These are phyloP conservation scores for Lasaia peninsularis DNA, from an alignment of 1,140 invertebrate species.

Conservation along the genomic window DNA sequence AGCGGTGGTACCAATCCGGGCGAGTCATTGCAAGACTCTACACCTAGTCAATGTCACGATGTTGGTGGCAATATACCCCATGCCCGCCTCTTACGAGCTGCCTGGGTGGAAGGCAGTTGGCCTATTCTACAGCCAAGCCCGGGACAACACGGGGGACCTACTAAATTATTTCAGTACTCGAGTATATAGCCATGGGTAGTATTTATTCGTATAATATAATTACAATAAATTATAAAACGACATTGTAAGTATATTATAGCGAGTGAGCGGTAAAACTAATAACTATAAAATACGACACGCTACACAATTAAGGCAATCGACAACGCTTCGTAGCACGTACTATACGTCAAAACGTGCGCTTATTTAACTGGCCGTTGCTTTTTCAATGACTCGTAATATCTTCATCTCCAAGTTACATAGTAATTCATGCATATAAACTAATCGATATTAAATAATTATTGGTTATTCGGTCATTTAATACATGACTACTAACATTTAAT, in stretches of 20 bases:
- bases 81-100: no score
- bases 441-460: not conserved
- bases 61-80: no score
- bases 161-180: no score
- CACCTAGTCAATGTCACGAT: no score
- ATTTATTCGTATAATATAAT: not conserved
- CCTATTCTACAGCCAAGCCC: no score
- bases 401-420: conserved; percentile 1
- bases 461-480: no score
- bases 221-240: not conserved
- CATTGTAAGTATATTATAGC: not conserved
- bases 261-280: conserved; percentile 8
- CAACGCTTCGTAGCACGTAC: conserved; percentile 3
- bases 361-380: not conserved
- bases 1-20: no score
- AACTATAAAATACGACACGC: conserved; percentile 12
- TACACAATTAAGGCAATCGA: not conserved
- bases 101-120: no score
- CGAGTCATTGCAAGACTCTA: no score
- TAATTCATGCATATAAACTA: not conserved
- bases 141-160: no score
- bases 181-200: no score
- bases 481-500: no score
- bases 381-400: conserved; percentile 2
- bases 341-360: not conserved